A percentile compares a stretch with the other conserved stretches of the same genome.
Evolutionary conservation across 2,888 invertebrate genomes (phyloP).

Genomic region (Leucoma salicis): DNA sequence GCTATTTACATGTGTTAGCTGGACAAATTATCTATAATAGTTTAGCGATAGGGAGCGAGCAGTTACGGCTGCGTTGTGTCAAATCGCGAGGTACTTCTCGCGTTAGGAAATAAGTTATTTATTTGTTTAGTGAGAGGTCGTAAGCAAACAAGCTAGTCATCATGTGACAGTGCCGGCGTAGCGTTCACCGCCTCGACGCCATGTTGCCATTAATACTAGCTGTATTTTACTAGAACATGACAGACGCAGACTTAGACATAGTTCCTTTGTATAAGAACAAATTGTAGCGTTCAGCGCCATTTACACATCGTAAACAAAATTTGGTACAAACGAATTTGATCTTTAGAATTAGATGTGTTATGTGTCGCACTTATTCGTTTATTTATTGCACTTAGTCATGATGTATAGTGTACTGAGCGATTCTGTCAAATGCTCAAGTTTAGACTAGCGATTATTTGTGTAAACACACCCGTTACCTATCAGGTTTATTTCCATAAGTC

Average conservation of each 20-base stretch:
- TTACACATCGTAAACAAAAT: slow-evolving; percentile 46
- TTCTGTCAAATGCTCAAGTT: slow-evolving; percentile 47
- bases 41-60: slow-evolving; percentile 48
- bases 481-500: slow-evolving; percentile 24
- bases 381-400: slow-evolving; percentile 58
- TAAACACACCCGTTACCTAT: slow-evolving; percentile 12
- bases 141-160: slow-evolving; percentile 79
- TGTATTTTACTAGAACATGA: slow-evolving; percentile 50
- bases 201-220: slow-evolving; percentile 72
- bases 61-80: slow-evolving; percentile 53
- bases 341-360: slow-evolving; percentile 53
- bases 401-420: slow-evolving; percentile 29
- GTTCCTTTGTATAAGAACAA: slow-evolving; percentile 44
- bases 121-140: slow-evolving; percentile 75
- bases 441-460: slow-evolving; percentile 44
- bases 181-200: slow-evolving; percentile 45
- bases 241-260: slow-evolving; percentile 48
- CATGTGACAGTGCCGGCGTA: slow-evolving; percentile 53
- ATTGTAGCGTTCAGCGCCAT: slow-evolving; percentile 19
- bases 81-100: slow-evolving; percentile 58
- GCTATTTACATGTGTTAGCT: slow-evolving; percentile 61
- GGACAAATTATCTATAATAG: slow-evolving; percentile 76
- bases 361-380: slow-evolving; percentile 66
- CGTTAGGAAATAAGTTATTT: slow-evolving; percentile 72
- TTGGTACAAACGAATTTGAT: slow-evolving; percentile 74